Conservation (phyloP, 1,140 invertebrate species). For the Neodiprion virginianus region DNA sequence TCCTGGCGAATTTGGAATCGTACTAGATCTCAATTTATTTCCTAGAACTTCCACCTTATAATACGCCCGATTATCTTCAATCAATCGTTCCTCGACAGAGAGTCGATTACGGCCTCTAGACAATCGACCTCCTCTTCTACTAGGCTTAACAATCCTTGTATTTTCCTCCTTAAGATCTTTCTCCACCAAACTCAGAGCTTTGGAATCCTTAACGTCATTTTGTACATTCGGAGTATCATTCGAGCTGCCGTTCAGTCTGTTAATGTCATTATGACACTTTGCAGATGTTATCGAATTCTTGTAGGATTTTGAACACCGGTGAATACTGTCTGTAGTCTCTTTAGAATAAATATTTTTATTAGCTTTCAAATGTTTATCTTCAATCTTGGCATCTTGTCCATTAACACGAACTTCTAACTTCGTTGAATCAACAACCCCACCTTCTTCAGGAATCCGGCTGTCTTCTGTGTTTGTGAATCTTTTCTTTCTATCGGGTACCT, state of each 20-base stretch:
- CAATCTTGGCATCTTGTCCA: not conserved
- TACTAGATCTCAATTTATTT: conserved; percentile 71
- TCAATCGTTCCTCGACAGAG: conserved; percentile 65
- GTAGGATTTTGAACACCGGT: not conserved
- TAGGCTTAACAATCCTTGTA: conserved; percentile 24
- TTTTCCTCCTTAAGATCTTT: conserved; percentile 25
- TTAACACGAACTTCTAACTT: not conserved
- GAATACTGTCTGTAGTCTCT: not conserved
- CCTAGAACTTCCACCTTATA: conserved; percentile 78
- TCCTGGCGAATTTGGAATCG: conserved; percentile 39
- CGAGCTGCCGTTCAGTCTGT: conserved; percentile 3
- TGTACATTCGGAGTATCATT: conserved; percentile 12
- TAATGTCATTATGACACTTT: not conserved
- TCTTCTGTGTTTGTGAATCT: not conserved
- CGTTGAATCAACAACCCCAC: not conserved
- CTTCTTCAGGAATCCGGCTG: not conserved
- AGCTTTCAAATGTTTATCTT: not conserved
- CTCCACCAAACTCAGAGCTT: conserved; percentile 6
- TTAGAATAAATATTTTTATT: conserved; percentile 1
- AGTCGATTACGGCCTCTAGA: conserved; percentile 59
- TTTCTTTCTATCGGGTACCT: not conserved
- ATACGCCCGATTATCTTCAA: conserved; percentile 70
- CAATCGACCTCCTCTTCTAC: conserved; percentile 44
- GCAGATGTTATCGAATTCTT: not conserved
- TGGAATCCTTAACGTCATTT: conserved; percentile 26